Conservation (phyloP, 2,888 invertebrate species). For the Sminthurinus aureus region DNA sequence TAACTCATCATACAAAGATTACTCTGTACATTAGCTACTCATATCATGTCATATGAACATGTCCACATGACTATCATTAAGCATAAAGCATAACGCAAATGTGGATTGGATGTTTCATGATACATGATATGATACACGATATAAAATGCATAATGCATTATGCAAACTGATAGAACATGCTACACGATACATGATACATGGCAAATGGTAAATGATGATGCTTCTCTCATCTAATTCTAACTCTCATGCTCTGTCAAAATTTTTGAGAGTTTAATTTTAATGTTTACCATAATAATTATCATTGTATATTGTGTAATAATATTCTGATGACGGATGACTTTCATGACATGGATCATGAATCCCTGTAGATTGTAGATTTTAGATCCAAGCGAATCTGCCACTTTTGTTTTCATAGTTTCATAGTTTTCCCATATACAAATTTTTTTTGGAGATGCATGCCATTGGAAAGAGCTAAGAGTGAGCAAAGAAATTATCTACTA, state of each 20-base stretch:
- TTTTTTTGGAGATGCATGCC: no score
- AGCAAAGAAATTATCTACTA: no score
- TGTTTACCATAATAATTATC: not conserved
- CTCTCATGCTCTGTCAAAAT: not conserved
- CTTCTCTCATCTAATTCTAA: not conserved
- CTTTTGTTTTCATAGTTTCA: not conserved
- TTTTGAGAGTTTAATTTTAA: constrained; percentile 1
- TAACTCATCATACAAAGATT: no score
- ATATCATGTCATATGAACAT: no score
- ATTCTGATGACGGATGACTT: not conserved
- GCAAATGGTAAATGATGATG: not conserved
- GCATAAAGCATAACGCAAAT: not conserved
- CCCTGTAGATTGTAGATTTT: no score
- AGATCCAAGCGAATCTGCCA: not conserved
- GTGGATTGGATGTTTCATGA: not conserved
- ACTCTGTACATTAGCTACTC: no score
- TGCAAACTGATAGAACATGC: not conserved
- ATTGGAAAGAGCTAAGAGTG: no score
- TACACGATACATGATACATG: not conserved
- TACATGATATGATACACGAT: not conserved
- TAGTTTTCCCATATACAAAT: no score
- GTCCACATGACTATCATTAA: not conserved
- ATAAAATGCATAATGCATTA: not conserved
- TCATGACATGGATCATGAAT: not conserved
- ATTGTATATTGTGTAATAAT: not conserved